Evolutionary conservation across 2,888 invertebrate species (phyloP), one percentile per base, ranked within the genome.

Genomic region (Perizoma affinitatum): DNA sequence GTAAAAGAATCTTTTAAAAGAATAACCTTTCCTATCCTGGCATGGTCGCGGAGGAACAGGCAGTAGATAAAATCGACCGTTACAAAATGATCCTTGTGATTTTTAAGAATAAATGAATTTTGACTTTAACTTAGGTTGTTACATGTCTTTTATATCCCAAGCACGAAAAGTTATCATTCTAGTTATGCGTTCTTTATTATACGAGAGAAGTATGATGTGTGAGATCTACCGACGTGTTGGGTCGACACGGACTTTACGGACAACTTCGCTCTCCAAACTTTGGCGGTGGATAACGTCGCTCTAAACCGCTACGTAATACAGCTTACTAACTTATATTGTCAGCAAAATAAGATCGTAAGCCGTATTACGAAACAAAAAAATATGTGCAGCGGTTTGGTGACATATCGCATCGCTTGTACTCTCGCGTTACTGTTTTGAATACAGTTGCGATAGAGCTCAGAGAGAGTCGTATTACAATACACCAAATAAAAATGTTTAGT

Each of bases 181-280:
- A 22, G 8, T 10, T 42, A 34, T 42, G n/a, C 34, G 42, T 7
- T n/a, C 42, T 22, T 34, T 38, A 11, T 11, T 7, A n/a, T n/a
- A 7, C 5, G 6, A 38, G 38, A 38, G 7, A 38, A 38, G 38
- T 74, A 71, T 71, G 62, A 48, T 50, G 67, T 67, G 72, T 74
- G 82, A 82, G 82, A 80, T 79, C 68, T 66, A 65, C 63, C 64
- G 67, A 69, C 66, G 65, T 68, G 69, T 62, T 61, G 66, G 65
- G 22, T 22, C 22, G 22, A 22, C 22, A 22, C 22, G 22, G 22
- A 22, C 22, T 22, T 22, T 22, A 22, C 22, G 22, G 22, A 22
- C 22, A 22, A 22, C 22, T 22, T 67, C 67, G 62, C 70, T 80
- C 75, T 75, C 74, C 77, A 77, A 77, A 78, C 75, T 67, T 54